Evolutionary conservation across 37 sponge, comb jelly and placozoan genomes (phyloP).

Genomic region (Chondrosia reniformis): DNA sequence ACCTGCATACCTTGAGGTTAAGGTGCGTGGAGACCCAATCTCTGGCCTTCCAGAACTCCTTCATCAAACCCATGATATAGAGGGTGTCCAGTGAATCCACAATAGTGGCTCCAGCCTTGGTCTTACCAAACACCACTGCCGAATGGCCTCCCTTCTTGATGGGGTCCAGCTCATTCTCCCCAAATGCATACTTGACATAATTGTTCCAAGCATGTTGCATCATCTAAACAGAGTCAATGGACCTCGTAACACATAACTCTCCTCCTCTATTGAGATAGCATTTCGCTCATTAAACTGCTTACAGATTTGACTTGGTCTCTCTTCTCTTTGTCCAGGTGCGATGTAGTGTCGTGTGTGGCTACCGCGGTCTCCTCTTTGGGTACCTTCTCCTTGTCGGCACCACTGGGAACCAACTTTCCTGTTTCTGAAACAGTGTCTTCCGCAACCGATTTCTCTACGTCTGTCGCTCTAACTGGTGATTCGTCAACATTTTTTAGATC

Average conservation of each 20-base stretch:
- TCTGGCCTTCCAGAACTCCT: conserved; percentile 72
- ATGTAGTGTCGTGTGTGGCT: too few species aligned
- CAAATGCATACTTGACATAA: conserved; percentile 78
- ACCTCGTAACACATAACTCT: too few species aligned
- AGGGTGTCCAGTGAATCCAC: conserved; percentile 89
- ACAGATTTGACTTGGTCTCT: conserved; percentile 8
- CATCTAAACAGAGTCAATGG: too few species aligned
- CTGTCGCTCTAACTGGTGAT: not conserved
- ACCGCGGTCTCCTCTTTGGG: not conserved
- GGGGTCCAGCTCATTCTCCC: conserved; percentile 86
- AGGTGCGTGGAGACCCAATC: conserved; percentile 67
- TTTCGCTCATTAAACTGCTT: too few species aligned
- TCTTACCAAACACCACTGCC: conserved; percentile 74
- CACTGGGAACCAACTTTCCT: not conserved
- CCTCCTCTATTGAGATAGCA: too few species aligned
- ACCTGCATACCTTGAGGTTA: too few species aligned
- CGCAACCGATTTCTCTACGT: not conserved
- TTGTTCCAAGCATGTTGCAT: conserved; percentile 82
- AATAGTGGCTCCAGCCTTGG: conserved; percentile 71
- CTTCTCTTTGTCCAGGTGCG: not conserved
- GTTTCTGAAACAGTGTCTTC: not conserved
- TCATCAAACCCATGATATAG: conserved; percentile 70
- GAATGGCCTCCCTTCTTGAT: conserved; percentile 61
- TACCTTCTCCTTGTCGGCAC: not conserved
- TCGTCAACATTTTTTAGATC: not conserved